A percentile compares a stretch with the other conserved stretches of the same genome.
Evolutionary conservation across 64 coral and sea anemone species (phyloP).

Genomic region (Platygyra sinensis): DNA sequence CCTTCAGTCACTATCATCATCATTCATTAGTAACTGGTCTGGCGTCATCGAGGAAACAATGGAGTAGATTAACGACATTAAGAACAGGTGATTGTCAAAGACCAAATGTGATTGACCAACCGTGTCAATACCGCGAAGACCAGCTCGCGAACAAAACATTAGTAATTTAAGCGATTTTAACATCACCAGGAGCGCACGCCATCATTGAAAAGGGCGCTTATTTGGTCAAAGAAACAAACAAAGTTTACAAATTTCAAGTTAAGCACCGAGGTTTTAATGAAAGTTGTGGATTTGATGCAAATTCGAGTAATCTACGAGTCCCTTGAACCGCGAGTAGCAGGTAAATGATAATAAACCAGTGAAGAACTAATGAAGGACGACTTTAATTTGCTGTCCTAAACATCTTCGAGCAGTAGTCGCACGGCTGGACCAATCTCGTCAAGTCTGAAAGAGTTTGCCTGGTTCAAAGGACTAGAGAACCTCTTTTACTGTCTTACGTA

Average conservation of each 20-base stretch:
- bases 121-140: slow-evolving; percentile 4
- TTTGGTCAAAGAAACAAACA: background rate
- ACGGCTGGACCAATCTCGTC: background rate
- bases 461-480: too few species aligned
- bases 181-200: background rate
- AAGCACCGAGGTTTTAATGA: background rate
- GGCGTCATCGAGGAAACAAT: slow-evolving; percentile 6
- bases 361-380: background rate
- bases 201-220: background rate
- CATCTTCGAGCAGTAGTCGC: background rate
- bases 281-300: background rate
- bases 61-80: slow-evolving; percentile 21
- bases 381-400: background rate
- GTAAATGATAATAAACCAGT: background rate
- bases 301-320: background rate
- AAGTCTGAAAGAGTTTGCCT: too few species aligned
- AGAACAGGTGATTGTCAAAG: slow-evolving; percentile 10
- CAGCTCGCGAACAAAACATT: background rate
- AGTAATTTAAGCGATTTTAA: background rate
- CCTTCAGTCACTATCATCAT: background rate
- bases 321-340: background rate
- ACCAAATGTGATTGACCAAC: background rate
- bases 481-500: too few species aligned
- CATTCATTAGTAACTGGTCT: background rate
- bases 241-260: background rate